Base-by-base conservation (phyloP, 1,140 invertebrate species). In the Trachymyrmex cornetzi region DNA sequence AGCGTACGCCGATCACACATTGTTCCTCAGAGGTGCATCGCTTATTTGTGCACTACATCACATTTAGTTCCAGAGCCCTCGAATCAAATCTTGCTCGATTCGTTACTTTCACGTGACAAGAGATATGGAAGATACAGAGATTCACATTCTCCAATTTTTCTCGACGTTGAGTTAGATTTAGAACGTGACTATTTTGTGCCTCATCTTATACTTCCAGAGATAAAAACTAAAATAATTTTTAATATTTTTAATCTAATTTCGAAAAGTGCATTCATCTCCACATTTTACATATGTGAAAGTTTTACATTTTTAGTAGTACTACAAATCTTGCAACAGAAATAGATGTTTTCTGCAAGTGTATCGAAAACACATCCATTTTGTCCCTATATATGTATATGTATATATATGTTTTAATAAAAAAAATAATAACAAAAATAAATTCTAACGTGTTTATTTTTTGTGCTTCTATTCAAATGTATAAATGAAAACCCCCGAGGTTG, bases 41-140 rank as follows among this genome's bases (percentile, higher is more conserved):
- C 19, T 72, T 48, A 48, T 72, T 16, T 48, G 64, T 12, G 7
- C 50, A 16, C 16, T 14, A 16, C 44, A 3, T 50, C 38, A 24
- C 16, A 53, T 57, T 79, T 72, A 30, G 71, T 27, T 67, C 57
- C 34, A 30, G 4, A 89, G 66, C 34, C 59, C 22, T 69, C 59
- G n/a, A 24, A 30, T 50, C 16, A 22, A 53, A 53, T 38, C n/a
- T n/a, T 12, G 34, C 24, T n/a, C 22, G 66, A 63, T 64, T n/a
- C 22, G 72, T 38, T 6, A 57, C 11, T 67, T 80, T 69, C 71
- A 11, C 44, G 22, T 55, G 61, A 55, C 30, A 61, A 74, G 63
- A 74, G 44, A 79, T 77, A 63, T 38, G 81, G 71, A 72, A 69
- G 71, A 87, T 75, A 67, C 50, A 9, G 16, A 59, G 48, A 77